A percentile compares a stretch with the other conserved stretches of the same genome.
Conservation (phyloP, 2,888 invertebrate species). For the Philopedon plagiatum region DNA sequence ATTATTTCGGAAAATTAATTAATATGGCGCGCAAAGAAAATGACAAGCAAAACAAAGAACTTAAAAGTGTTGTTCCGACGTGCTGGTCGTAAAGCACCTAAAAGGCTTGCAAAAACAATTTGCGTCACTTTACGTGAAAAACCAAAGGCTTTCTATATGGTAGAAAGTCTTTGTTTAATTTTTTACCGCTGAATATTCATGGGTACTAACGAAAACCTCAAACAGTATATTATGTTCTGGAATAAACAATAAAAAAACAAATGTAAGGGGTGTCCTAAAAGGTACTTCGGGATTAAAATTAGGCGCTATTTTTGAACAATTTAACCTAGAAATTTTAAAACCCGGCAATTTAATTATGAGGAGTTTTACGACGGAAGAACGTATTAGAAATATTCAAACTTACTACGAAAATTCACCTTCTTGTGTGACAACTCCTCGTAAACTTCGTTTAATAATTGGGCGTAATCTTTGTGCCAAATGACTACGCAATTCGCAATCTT, state of each 20-base stretch:
- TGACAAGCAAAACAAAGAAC: slow-evolving; percentile 32
- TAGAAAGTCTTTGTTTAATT: not conserved
- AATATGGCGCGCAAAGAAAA: slow-evolving; percentile 27
- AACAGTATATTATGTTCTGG: not conserved
- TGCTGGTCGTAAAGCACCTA: slow-evolving; percentile 13
- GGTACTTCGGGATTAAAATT: too few species aligned
- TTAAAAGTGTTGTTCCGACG: slow-evolving; percentile 27
- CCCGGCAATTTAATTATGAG: too few species aligned
- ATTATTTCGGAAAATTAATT: slow-evolving; percentile 38
- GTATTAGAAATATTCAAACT: too few species aligned
- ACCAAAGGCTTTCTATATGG: slow-evolving; percentile 13
- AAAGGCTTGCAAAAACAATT: slow-evolving; percentile 35
- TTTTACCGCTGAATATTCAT: not conserved
- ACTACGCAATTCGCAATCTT: too few species aligned
- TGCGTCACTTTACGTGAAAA: slow-evolving; percentile 25
- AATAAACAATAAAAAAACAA: not conserved
- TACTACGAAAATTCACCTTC: too few species aligned
- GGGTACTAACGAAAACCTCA: not conserved
- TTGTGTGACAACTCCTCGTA: too few species aligned
- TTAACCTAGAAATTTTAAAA: too few species aligned
- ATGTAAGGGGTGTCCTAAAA: too few species aligned
- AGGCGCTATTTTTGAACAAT: too few species aligned
- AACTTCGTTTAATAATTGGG: too few species aligned
- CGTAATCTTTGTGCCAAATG: too few species aligned
- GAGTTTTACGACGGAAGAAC: too few species aligned